Percentiles rank a stretch among this genome's conserved stretches.
Conservation (phyloP, 1,140 invertebrate species). For the Agrypnia vestita region DNA sequence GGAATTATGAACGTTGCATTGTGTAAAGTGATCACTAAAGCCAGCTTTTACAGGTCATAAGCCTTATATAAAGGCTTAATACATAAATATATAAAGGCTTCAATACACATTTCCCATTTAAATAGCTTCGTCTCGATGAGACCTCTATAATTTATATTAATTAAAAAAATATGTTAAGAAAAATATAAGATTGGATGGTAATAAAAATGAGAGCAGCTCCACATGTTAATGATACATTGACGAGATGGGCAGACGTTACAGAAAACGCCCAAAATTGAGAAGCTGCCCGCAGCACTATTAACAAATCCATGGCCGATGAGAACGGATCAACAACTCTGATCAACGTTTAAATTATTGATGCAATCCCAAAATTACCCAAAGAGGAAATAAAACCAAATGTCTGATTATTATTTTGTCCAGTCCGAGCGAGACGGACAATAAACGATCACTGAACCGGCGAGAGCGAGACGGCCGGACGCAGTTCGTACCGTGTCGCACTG, state of each 20-base stretch:
- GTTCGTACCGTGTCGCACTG: background rate
- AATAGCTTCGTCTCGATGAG: too few species aligned
- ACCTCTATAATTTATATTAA: too few species aligned
- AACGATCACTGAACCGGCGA: background rate
- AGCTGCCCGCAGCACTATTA: conserved; percentile 23
- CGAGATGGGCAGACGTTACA: background rate
- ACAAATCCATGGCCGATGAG: conserved; percentile 42
- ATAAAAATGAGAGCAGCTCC: too few species aligned
- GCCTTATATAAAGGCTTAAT: too few species aligned
- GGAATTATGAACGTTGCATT: too few species aligned
- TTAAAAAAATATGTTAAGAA: too few species aligned
- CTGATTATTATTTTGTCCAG: conserved; percentile 48
- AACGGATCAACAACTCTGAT: conserved; percentile 46
- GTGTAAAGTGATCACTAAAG: too few species aligned
- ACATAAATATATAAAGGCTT: too few species aligned
- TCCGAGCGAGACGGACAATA: conserved; percentile 44
- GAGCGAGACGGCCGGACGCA: background rate
- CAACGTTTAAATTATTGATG: conserved; percentile 58
- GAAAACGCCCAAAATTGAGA: background rate
- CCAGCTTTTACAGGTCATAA: too few species aligned
- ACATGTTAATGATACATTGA: too few species aligned
- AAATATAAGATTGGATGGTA: too few species aligned
- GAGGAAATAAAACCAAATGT: conserved; percentile 56
- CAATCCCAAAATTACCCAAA: conserved; percentile 56
- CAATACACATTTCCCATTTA: too few species aligned